phyloP scores from a whole-genome alignment of 2,888 invertebrate species.

The Bombylius major region DNA sequence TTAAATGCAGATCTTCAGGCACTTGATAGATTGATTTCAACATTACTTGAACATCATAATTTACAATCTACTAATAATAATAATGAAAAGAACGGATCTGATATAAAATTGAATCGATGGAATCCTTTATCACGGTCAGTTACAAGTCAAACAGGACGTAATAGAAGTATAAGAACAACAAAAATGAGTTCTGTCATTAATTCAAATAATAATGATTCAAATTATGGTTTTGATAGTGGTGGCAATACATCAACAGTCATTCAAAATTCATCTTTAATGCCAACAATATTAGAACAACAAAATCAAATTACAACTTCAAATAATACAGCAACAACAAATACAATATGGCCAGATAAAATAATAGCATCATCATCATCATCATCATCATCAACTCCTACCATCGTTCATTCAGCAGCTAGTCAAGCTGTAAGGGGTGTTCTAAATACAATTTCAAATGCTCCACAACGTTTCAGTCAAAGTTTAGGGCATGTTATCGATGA shows the following conservation, averaged over 20 bases:
- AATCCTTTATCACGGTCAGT: conserved; percentile 35
- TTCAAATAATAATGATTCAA: neutral
- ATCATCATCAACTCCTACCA: neutral
- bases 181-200: conserved; percentile 12
- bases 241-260: conserved; percentile 6
- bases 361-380: conserved; percentile 4
- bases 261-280: conserved; percentile 26
- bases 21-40: conserved; percentile 49
- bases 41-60: conserved; percentile 41
- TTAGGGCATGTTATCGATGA: conserved; percentile 18
- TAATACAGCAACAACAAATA: conserved; percentile 18
- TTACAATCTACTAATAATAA: conserved; percentile 1
- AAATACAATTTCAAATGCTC: conserved; percentile 24
- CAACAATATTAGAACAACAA: conserved; percentile 34
- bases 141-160: conserved; percentile 21
- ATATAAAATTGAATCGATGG: conserved; percentile 31
- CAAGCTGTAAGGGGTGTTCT: conserved; percentile 27
- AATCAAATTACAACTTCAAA: conserved; percentile 14
- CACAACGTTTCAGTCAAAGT: conserved; percentile 22
- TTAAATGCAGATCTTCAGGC: conserved; percentile 46
- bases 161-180: conserved; percentile 9
- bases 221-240: conserved; percentile 6
- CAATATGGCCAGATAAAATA: conserved; percentile 3
- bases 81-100: conserved; percentile 12
- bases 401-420: neutral